Conservation (phyloP, 2,113 vertebrate genomes). For the Ciconia maguari region DNA sequence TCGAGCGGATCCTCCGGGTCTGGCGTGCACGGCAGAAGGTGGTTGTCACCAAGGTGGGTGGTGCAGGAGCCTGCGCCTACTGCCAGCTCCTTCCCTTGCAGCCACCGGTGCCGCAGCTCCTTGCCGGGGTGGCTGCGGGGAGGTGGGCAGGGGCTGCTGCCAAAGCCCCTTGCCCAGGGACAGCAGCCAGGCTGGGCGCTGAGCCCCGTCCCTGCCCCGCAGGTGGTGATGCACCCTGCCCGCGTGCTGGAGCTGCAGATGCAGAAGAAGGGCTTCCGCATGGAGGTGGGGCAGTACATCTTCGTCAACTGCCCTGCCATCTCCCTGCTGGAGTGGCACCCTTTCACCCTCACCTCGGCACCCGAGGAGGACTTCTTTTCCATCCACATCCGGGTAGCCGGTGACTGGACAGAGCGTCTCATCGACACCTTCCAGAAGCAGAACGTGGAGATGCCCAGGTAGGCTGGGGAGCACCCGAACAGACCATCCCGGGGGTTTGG, state of each 20-base stretch:
- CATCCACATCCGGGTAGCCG: slow-evolving; percentile 83
- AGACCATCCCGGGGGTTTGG: not conserved
- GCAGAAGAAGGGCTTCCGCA: slow-evolving; percentile 84
- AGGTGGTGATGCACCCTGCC: slow-evolving; percentile 88
- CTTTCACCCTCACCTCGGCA: slow-evolving; percentile 92
- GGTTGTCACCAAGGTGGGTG: slow-evolving; percentile 83
- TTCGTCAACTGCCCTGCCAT: slow-evolving; percentile 88
- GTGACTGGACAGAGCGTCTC: slow-evolving; percentile 88
- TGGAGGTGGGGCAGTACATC: slow-evolving; percentile 93
- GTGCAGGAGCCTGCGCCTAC: not conserved
- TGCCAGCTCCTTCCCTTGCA: not conserved
- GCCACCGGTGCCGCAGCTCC: not conserved
- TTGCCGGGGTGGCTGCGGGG: fast-evolving
- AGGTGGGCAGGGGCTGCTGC: fast-evolving
- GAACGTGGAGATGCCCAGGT: slow-evolving; percentile 75
- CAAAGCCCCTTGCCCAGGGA: not conserved
- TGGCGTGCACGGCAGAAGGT: slow-evolving; percentile 83
- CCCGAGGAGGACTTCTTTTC: slow-evolving; percentile 90
- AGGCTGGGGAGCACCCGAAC: not conserved
- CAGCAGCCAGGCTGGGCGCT: not conserved
- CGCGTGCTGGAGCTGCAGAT: slow-evolving; percentile 91
- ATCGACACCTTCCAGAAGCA: slow-evolving; percentile 73
- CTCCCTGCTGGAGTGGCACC: slow-evolving; percentile 90
- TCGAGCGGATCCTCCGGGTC: slow-evolving; percentile 84
- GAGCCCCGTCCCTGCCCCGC: not conserved